A percentile compares a stretch with the other conserved stretches of the same genome.
Evolutionary conservation across 2,113 vertebrate species (phyloP).

Genomic region (Siniperca chuatsi): DNA sequence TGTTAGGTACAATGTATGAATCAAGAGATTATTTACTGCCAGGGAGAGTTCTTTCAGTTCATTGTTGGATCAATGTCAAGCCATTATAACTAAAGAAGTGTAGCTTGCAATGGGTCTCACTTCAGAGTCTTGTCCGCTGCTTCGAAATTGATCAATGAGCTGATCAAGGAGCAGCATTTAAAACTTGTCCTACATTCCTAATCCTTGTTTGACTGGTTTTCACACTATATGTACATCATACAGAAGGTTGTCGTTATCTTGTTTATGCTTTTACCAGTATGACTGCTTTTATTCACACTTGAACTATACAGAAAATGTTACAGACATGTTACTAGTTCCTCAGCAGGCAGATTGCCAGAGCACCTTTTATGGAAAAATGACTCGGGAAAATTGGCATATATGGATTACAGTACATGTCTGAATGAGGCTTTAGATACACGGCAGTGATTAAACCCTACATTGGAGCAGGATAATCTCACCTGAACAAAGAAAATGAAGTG

Average conservation of each 20-base stretch:
- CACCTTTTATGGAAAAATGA: background rate
- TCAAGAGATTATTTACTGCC: background rate
- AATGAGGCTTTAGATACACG: background rate
- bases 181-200: background rate
- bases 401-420: background rate
- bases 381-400: background rate
- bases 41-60: background rate
- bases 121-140: background rate
- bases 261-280: background rate
- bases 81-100: background rate
- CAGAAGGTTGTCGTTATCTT: background rate
- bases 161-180: background rate
- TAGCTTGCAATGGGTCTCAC: background rate
- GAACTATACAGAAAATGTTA: background rate
- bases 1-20: background rate
- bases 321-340: background rate
- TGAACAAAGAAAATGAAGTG: constrained; percentile 99
- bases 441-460: background rate
- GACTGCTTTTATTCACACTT: background rate
- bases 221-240: no score
- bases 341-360: background rate
- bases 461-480: constrained; percentile 75
- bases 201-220: background rate
- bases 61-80: background rate
- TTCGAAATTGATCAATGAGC: background rate